phyloP scores from a whole-genome alignment of 2,113 vertebrate species.

The Mesoclemmys tuberculata region DNA sequence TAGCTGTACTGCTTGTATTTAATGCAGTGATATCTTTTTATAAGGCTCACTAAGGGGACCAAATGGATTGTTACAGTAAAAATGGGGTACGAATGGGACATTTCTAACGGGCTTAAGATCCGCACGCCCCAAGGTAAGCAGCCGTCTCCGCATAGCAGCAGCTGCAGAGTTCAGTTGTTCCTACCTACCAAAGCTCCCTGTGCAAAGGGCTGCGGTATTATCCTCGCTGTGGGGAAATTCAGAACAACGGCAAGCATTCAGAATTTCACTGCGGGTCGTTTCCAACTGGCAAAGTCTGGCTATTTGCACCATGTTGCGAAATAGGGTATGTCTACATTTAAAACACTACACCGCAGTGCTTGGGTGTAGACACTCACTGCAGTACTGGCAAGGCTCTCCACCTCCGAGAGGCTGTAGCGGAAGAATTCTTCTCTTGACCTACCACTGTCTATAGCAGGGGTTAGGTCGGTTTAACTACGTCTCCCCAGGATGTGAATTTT shows the following conservation, averaged over 20 bases:
- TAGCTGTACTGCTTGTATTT: neutral
- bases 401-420: neutral
- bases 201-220: neutral
- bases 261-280: neutral
- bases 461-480: neutral
- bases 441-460: neutral
- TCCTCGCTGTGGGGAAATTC: neutral
- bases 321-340: neutral
- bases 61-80: neutral
- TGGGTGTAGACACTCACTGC: neutral
- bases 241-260: neutral
- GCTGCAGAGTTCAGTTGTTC: neutral
- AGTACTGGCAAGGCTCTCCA: neutral
- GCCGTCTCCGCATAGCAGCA: neutral
- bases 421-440: neutral
- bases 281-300: neutral
- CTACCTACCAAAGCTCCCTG: neutral
- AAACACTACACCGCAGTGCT: neutral
- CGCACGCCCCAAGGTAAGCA: neutral
- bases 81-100: neutral
- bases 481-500: neutral
- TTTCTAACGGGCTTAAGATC: neutral
- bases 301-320: neutral
- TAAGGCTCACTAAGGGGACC: rapidly evolving
- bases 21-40: neutral